A percentile compares a stretch with the other conserved stretches of the same genome.
These are phyloP conservation scores for Heteractis magnifica DNA, from an alignment of 92 coral and sea anemone genomes.

Conservation along the genomic window DNA sequence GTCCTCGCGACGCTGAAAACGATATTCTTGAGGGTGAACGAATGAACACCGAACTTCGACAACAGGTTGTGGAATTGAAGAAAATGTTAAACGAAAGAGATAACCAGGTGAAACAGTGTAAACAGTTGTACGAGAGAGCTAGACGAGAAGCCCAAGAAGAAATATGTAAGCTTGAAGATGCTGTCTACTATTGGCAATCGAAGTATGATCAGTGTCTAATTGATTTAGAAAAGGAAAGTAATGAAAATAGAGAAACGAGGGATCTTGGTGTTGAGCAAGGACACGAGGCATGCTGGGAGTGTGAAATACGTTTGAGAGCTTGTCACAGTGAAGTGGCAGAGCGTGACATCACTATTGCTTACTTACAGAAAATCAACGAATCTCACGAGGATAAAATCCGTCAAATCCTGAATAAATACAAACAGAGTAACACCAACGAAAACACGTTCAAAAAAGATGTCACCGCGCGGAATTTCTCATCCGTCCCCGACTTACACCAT, in stretches of 20 bases:
- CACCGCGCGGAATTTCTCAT: not conserved
- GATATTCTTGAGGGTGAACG: constrained; percentile 24
- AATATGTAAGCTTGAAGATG: constrained; percentile 18
- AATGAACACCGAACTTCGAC: constrained; percentile 7
- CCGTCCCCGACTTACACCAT: constrained; percentile 28
- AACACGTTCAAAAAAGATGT: constrained; percentile 8
- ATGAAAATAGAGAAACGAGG: not conserved
- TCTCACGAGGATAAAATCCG: constrained; percentile 32
- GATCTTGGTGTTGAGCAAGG: not conserved
- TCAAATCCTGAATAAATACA: constrained; percentile 20
- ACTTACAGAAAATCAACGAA: constrained; percentile 29
- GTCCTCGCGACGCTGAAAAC: constrained; percentile 16
- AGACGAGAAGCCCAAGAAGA: constrained; percentile 30
- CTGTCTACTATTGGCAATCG: constrained; percentile 30
- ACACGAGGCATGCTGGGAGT: constrained; percentile 20
- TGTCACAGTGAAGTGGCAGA: constrained; percentile 20
- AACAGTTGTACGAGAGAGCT: constrained; percentile 19
- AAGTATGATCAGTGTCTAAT: constrained; percentile 30
- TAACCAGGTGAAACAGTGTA: constrained; percentile 20
- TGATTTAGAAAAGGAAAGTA: constrained; percentile 13
- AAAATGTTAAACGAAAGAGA: constrained; percentile 14
- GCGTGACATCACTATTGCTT: constrained; percentile 36
- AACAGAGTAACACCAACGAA: not conserved
- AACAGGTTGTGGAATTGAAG: constrained; percentile 14
- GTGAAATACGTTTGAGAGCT: constrained; percentile 20